A percentile compares a stretch with the other conserved stretches of the same genome.
Conservation (phyloP, 1,140 invertebrate species). For the Calephelis virginiensis region DNA sequence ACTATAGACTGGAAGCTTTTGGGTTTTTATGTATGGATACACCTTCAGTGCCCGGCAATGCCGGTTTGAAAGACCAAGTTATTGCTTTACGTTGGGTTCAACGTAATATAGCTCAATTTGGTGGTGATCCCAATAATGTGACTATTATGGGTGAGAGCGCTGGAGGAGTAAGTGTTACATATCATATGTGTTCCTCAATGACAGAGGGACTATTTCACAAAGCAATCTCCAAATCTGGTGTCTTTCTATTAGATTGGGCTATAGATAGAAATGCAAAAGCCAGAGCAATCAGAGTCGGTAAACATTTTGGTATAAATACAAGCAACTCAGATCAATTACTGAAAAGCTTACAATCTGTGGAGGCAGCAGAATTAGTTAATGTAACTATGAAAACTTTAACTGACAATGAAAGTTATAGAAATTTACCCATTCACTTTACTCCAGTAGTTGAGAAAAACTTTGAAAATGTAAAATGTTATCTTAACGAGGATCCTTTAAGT, state of each 20-base stretch:
- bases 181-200: constrained; percentile 83
- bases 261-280: constrained; percentile 81
- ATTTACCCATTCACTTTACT: constrained; percentile 58
- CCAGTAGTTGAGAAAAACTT: constrained; percentile 64
- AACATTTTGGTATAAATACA: constrained; percentile 64
- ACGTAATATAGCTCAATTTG: constrained; percentile 79
- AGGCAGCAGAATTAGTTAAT: constrained; percentile 35
- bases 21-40: constrained; percentile 81
- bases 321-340: constrained; percentile 62
- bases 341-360: constrained; percentile 66
- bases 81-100: constrained; percentile 54
- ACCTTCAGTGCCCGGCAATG: constrained; percentile 80
- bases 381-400: constrained; percentile 40
- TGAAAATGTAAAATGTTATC: constrained; percentile 44
- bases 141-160: constrained; percentile 87
- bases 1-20: constrained; percentile 82
- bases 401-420: constrained; percentile 45
- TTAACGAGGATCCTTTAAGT: constrained; percentile 49
- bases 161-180: constrained; percentile 82
- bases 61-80: constrained; percentile 83
- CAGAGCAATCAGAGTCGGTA: constrained; percentile 61
- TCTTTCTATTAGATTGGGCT: constrained; percentile 81
- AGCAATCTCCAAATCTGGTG: constrained; percentile 80
- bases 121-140: constrained; percentile 84
- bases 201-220: constrained; percentile 78